Evolutionary conservation across 2,113 vertebrate species (phyloP).

Genomic region (Sturnira hondurensis): DNA sequence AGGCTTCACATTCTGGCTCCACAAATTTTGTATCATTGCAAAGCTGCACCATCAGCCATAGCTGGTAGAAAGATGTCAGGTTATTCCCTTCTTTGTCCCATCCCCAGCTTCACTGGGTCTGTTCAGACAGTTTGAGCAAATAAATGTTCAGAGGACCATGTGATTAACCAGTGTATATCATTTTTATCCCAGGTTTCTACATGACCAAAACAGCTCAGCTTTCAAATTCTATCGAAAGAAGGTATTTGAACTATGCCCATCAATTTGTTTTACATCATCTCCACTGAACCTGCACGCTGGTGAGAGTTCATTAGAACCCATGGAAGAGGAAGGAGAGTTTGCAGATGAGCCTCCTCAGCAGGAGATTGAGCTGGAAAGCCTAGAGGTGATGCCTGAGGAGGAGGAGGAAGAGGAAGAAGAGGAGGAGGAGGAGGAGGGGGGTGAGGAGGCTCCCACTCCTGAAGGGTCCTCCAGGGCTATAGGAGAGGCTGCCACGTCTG

Average conservation of each 20-base stretch:
- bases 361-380: constrained; percentile 52
- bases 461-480: constrained; percentile 16
- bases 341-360: constrained; percentile 63
- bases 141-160: background rate
- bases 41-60: background rate
- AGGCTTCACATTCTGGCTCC: background rate
- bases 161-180: background rate
- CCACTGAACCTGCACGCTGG: background rate
- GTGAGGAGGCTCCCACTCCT: constrained; percentile 22
- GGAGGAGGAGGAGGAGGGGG: constrained; percentile 64
- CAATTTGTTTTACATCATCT: constrained; percentile 70
- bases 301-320: background rate
- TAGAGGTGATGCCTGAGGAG: constrained; percentile 43
- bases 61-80: background rate
- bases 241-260: constrained; percentile 80
- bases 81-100: background rate
- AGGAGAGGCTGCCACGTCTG: background rate
- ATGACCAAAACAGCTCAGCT: constrained; percentile 81
- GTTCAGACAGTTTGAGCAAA: background rate
- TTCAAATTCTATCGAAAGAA: constrained; percentile 83
- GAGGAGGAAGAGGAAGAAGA: constrained; percentile 65
- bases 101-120: background rate
- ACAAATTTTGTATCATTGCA: background rate
- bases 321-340: constrained; percentile 62
- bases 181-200: constrained; percentile 79